Base-by-base conservation (phyloP, 2,888 invertebrate genomes). In the Cantharis flavilabris region DNA sequence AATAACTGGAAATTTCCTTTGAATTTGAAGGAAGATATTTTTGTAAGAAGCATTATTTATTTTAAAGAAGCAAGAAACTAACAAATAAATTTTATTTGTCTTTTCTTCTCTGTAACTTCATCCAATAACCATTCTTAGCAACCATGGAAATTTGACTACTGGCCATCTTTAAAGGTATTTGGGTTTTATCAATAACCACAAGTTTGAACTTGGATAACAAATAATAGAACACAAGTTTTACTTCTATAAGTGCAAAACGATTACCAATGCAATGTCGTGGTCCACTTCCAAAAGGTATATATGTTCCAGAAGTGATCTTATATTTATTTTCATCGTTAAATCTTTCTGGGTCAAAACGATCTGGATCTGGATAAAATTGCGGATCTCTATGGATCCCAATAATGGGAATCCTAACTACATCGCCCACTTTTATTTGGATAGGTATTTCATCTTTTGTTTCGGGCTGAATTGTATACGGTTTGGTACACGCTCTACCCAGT, bases 191-290 rank as follows among this genome's bases (percentile, higher is more conserved):
- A 2, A 79, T 79, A 0, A 83, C 80, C 14, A 83, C 83, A 62
- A 86, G 75, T 26, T 84, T 83, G 73, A 86, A 86, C 28, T 83
- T 79, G 7, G 76, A 69, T 49, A 86, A 71, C 9, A 86, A 65
- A 70, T 85, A 72, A 65, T 81, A 84, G 11, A 86, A 79, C 10
- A 84, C 49, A 1, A 77, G 67, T 80, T 86, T 86, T 2, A 78
- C 80, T 80, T 86, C 84, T 75, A 86, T 74, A 7, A 85, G 64
- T 9, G 85, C 86, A 75, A 86, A 86, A 81, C 86, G 80, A 10
- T 82, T 80, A 88, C 92, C 93, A 72, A 93, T 91, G 81, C 93
- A 93, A 83, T 90, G 92, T 75, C 93, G 89, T 1, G 91, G 92
- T 3, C 93, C 93, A 0, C 92, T 13, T 5, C 86, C 86, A 77